Evolutionary conservation across 2,113 vertebrate genomes (phyloP), one percentile per base, ranked within the genome.

Genomic region (Corythoichthys intestinalis): DNA sequence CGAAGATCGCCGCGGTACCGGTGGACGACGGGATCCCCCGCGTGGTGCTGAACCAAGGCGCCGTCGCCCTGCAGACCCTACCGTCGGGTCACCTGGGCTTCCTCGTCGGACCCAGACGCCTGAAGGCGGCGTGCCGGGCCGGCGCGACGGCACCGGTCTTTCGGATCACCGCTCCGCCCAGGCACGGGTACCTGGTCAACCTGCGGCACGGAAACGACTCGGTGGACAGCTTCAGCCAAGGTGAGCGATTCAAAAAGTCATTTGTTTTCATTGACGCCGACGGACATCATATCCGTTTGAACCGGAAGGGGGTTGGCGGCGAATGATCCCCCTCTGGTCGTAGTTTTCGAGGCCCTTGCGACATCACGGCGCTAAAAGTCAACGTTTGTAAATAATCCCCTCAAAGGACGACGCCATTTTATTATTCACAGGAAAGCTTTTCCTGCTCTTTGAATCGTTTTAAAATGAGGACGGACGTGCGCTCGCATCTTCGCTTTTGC

Each of bases 111-210:
- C 92, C 89, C 80, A 98, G 94, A 76, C 87, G 90, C 9, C 83
- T 98, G 67, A 94, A 88, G 87, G 94, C 88, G 1, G 92, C 94
- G 83, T 95, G 98, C 86, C 91, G 91, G 75, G 95, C 98, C 90
- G 97, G 95, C 73, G 77, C 85, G 0, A 41, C 69, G 47, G 87
- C 88, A n/a, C 89, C 97, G 68, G 78, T 88, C 67, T 94, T 96
- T 82, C 87, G 88, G 67, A 81, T 98, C 76, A 95, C 92, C 0
- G 83, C 88, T 13, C 86, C 85, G 20, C 95, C 95, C 0, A 91
- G 79, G 62, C 93, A 98, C 34, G 96, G 96, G 4, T 93, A 94
- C 82, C 88, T 98, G 68, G 88, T 96, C 58, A 87, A 96, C 86
- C 74, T 94, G 84, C 91, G 88, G 76, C 91, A 88, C 77, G 94